Evolutionary conservation across 2,888 invertebrate genomes (phyloP).

Genomic region (Hydriomena furcata): DNA sequence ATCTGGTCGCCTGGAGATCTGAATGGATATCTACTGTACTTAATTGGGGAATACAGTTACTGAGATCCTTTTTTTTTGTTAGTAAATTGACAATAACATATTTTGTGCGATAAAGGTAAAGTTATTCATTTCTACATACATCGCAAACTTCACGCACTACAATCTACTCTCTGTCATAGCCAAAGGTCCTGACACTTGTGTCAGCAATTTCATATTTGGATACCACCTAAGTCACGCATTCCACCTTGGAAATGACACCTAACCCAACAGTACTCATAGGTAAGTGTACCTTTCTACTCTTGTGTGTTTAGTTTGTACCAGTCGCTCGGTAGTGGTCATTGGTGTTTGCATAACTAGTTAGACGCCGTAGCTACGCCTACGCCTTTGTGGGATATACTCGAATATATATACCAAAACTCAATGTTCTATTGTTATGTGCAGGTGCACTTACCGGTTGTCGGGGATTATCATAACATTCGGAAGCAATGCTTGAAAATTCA

Average conservation of each 20-base stretch:
- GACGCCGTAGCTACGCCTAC: constrained; percentile 65
- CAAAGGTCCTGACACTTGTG: constrained; percentile 20
- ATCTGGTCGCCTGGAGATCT: too few species aligned
- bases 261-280: constrained; percentile 47
- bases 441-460: constrained; percentile 50
- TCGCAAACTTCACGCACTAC: neutral
- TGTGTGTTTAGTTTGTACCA: constrained; percentile 56
- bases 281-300: constrained; percentile 54
- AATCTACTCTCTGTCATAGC: neutral
- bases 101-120: too few species aligned
- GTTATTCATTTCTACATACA: too few species aligned
- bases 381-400: constrained; percentile 53
- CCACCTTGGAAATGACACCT: constrained; percentile 57
- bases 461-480: constrained; percentile 34
- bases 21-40: too few species aligned
- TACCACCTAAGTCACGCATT: constrained; percentile 28
- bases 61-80: too few species aligned
- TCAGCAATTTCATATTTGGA: constrained; percentile 22
- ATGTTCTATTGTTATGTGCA: constrained; percentile 62
- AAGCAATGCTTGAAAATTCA: constrained; percentile 24
- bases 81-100: too few species aligned
- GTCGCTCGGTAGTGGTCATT: constrained; percentile 60
- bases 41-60: too few species aligned
- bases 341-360: constrained; percentile 79
- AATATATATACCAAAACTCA: constrained; percentile 53